Conservation (phyloP, 2,888 invertebrate species). For the Nephrotoma guestfalica region DNA sequence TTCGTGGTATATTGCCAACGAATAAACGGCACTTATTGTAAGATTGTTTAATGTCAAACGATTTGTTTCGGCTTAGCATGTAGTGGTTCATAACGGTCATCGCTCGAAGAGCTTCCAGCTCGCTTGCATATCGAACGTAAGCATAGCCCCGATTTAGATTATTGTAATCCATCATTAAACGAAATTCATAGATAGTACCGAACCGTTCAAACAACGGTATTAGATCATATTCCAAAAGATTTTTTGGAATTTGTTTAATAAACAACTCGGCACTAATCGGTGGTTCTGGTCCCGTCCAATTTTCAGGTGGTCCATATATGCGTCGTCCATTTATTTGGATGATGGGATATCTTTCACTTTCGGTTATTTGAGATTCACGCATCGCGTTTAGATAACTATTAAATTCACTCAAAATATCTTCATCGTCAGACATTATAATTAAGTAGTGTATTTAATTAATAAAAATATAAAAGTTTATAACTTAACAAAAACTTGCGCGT, state of each 20-base stretch:
- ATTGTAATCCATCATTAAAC: slow-evolving; percentile 21
- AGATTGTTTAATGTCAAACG: slow-evolving; percentile 20
- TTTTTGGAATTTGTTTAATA: slow-evolving; percentile 19
- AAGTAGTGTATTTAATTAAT: not conserved
- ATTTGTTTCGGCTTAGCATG: slow-evolving; percentile 15
- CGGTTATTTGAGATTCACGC: not conserved
- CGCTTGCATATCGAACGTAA: slow-evolving; percentile 20
- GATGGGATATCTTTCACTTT: not conserved
- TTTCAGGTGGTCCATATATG: slow-evolving; percentile 18
- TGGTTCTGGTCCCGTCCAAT: slow-evolving; percentile 21
- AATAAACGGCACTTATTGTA: slow-evolving; percentile 22
- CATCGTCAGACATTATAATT: not conserved
- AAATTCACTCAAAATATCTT: not conserved
- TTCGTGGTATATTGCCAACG: slow-evolving; percentile 21
- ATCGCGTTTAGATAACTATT: not conserved
- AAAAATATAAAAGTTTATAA: not conserved
- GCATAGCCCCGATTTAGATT: slow-evolving; percentile 21
- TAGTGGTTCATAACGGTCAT: slow-evolving; percentile 21
- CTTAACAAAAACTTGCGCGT: not conserved
- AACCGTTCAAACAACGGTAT: slow-evolving; percentile 20
- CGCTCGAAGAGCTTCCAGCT: slow-evolving; percentile 19
- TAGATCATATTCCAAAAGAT: slow-evolving; percentile 17
- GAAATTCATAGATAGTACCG: slow-evolving; percentile 22
- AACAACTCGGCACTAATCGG: slow-evolving; percentile 20
- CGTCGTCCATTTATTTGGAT: slow-evolving; percentile 21